Evolutionary conservation across 2,888 invertebrate species (phyloP), one percentile per base, ranked within the genome.

Genomic region (Hoplodrina ambigua): DNA sequence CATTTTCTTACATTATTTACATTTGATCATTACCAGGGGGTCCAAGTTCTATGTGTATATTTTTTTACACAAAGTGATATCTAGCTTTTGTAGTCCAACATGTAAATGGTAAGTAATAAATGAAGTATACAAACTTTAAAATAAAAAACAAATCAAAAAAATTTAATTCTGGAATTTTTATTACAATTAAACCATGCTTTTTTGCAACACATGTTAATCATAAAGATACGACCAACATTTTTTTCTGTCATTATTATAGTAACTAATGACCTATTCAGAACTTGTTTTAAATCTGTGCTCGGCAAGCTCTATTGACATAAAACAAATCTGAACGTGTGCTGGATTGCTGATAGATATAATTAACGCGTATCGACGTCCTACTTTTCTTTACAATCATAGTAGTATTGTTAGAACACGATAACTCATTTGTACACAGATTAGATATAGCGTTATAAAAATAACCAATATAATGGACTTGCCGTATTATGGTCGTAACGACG

Each of bases 241-340:
- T 76, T 85, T 86, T 86, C 84, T 85, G 84, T 67, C 78, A 72
- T 72, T 77, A 79, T 81, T 85, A 25, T 55, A 58, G 54, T 75
- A 54, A 65, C 85, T 87, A 86, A 86, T 83, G 81, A 84, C 80
- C 86, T 82, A 87, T 88, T 86, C 81, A 79, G 80, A 87, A 87
- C 88, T 80, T 72, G 86, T 88, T 88, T 83, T 59, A 53, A 59
- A 41, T 72, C 69, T 56, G 67, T 52, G 73, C 81, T 80, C 65
- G 59, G 72, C 62, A 69, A 72, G 69, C 77, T 81, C 81, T 74
- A 77, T 83, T 75, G 59, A 81, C 75, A 78, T 81, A 84, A 86
- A 85, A 84, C 81, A 75, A 76, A 64, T 81, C 72, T 76, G 80
- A 82, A 75, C 78, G 81, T 72, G 74, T 77, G 58, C 61, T 65